phyloP scores from a whole-genome alignment of 1,140 invertebrate genomes.

The Nebria ingens region DNA sequence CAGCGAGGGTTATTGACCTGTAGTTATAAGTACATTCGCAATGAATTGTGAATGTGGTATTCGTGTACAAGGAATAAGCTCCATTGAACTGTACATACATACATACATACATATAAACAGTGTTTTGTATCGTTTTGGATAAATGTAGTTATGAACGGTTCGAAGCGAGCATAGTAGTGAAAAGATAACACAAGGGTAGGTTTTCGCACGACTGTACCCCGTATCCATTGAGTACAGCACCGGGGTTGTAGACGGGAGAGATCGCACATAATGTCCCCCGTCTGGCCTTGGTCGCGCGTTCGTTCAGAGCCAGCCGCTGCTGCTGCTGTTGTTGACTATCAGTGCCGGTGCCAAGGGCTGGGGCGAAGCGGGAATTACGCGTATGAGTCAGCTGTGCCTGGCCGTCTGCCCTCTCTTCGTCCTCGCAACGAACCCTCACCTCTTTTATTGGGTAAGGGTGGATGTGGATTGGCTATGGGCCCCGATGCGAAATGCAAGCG shows the following conservation, averaged over 20 bases:
- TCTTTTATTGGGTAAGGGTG: conserved; percentile 35
- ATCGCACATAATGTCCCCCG: not conserved
- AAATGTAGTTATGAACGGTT: not conserved
- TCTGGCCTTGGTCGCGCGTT: too few species aligned
- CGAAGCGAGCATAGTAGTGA: not conserved
- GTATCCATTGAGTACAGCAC: not conserved
- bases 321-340: too few species aligned
- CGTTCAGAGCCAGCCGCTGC: too few species aligned
- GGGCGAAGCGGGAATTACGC: conserved; percentile 14
- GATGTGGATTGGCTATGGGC: conserved; percentile 31
- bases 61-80: too few species aligned
- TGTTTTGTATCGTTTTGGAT: not conserved
- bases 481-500: conserved; percentile 16
- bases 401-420: conserved; percentile 24
- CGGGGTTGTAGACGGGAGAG: conserved; percentile 6
- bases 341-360: too few species aligned
- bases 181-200: not conserved
- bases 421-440: conserved; percentile 19
- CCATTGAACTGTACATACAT: too few species aligned
- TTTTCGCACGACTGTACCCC: conserved; percentile 1
- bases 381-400: conserved; percentile 31
- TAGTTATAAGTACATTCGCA: too few species aligned
- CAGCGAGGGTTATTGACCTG: too few species aligned
- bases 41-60: too few species aligned
- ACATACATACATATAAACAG: not conserved